Evolutionary conservation across 2,113 vertebrate species (phyloP).

Genomic region (Bungarus multicinctus): DNA sequence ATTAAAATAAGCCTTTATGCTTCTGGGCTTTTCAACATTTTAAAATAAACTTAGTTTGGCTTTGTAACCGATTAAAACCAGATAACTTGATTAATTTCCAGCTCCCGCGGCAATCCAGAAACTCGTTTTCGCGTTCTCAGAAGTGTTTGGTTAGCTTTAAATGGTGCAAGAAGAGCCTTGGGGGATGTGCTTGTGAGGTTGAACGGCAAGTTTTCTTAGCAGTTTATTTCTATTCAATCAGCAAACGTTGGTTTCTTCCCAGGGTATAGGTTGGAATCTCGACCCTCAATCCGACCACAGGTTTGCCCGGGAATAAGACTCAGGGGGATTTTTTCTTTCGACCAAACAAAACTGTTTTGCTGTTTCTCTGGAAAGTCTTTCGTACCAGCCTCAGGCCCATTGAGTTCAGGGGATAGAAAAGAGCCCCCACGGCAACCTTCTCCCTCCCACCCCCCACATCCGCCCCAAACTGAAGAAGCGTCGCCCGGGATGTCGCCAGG

Average conservation of each 20-base stretch:
- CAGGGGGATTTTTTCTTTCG: background rate
- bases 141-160: background rate
- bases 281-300: background rate
- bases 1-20: background rate
- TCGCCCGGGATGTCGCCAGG: background rate
- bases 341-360: background rate
- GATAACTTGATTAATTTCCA: background rate
- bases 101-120: background rate
- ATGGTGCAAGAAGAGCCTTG: background rate
- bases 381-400: background rate
- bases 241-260: background rate
- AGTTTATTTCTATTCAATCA: background rate
- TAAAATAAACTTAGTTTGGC: background rate
- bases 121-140: too few relatives aligned
- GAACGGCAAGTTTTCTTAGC: background rate
- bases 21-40: background rate
- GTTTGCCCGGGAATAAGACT: background rate
- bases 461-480: background rate
- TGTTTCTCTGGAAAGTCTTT: background rate
- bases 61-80: background rate
- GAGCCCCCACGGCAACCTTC: background rate
- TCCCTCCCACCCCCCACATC: too few relatives aligned
- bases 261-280: background rate
- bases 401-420: background rate
- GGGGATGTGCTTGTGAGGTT: background rate